Evolutionary conservation across 2,797 vertebrate genomes (phyloP), one percentile per base, ranked within the genome.

Genomic region (Mus caroli): DNA sequence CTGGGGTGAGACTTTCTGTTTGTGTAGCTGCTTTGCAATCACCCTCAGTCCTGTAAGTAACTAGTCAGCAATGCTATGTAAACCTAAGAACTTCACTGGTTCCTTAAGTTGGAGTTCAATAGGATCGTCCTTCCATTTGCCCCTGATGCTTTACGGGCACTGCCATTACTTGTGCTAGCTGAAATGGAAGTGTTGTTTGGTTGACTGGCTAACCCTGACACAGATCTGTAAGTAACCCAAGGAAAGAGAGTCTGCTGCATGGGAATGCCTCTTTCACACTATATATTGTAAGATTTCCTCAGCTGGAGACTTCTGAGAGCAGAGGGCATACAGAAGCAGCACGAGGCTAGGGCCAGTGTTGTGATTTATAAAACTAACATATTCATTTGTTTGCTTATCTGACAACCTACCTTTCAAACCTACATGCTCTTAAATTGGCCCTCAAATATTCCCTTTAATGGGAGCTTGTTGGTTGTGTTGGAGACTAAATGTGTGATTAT

Each of bases 381-480:
- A 86, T 64, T 37, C 22, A 58, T 94, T 24, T 91, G 31, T 22
- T 87, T 91, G 52, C 78, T 93, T 43, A 82, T 34, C 77, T 60
- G 34, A 90, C 86, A 95, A 92, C 17, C 34, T 67, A 54, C 43
- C 28, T 79, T 97, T 94, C 52, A 93, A 93, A 90, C 80, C 10
- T 77, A 58, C 20, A n/a, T 37, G n/a, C 52, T 92, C 11, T 54
- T n/a, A 88, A 93, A 60, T 84, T 92, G 80, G 62, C 15, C 3
- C 69, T 22, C 64, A 67, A 76, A 86, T 2, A 69, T 62, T 84
- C 73, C 20, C 28, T 90, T 92, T 92, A 73, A 71, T 40, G 54
- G 86, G 22, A 80, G 26, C n/a, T 62, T 82, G 40, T 52, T 6
- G 31, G 76, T 88, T 88, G 76, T 62, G 54, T 93, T 93, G 58